Base-by-base conservation (phyloP, 1,140 invertebrate species). In the Bombus balteatus region DNA sequence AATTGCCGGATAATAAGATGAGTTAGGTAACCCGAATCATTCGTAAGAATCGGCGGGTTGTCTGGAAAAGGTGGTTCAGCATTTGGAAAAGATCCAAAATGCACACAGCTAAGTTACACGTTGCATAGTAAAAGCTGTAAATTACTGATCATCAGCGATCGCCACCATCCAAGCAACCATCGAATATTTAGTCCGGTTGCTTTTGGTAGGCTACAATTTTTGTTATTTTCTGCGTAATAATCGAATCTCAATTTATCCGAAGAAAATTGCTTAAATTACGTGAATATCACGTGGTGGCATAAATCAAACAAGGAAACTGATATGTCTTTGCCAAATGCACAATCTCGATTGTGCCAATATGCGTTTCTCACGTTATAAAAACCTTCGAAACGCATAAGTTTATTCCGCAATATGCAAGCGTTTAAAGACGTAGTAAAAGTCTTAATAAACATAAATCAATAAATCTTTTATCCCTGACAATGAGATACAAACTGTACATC, bases 251-350 rank as follows among this genome's bases (percentile, higher is more conserved):
- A 70, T 80, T 80, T 80, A 53, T 70, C 12, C 66, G 15, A 41
- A 62, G 76, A 57, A 77, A 59, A 62, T 70, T n/a, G 47, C 78
- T 47, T 39, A 25, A 34, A 62, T 41, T 85, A 80, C 41, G 32
- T 18, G 68, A 72, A 62, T 53, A 85, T 85, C 83, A 85, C 53
- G 76, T 22, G 68, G 22, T 1, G 18, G 13, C 6, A 80, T 85
- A 85, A 84, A 84, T 80, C 53, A 85, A 73, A 85, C 53, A 28
- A 47, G 41, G 57, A 85, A 85, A 47, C 28, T 80, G 76, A 85
- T 85, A 80, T 10, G 18, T 37, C 34, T 73, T 34, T 80, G 83
- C 76, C 83, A 85, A 85, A 73, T 85, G 57, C 83, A 80, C 12
- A 34, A n/a, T 28, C 28, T 47, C 25, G 53, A 68, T 84, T 70